phyloP scores from a whole-genome alignment of 2,888 invertebrate species.

The Drosophila lutescens region DNA sequence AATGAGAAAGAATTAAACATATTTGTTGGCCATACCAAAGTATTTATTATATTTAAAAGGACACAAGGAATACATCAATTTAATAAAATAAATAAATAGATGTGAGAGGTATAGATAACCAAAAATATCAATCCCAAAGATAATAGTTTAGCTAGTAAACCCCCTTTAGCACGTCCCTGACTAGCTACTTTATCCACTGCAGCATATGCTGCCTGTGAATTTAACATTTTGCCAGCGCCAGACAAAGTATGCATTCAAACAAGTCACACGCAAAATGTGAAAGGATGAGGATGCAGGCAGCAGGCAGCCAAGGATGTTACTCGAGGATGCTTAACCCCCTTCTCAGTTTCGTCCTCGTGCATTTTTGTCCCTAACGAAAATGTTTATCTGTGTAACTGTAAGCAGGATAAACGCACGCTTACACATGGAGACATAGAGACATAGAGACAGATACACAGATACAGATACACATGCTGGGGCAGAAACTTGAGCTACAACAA shows the following conservation, averaged over 20 bases:
- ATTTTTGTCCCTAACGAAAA: constrained; percentile 57
- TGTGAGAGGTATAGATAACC: too few relatives aligned
- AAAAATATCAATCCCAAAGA: too few relatives aligned
- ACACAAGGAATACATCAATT: too few relatives aligned
- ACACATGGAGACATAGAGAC: constrained; percentile 23
- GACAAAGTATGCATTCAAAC: constrained; percentile 62
- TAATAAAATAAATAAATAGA: too few relatives aligned
- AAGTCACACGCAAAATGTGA: constrained; percentile 46
- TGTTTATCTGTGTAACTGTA: constrained; percentile 72
- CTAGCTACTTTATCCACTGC: not conserved
- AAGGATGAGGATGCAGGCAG: constrained; percentile 13
- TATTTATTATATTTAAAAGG: too few relatives aligned
- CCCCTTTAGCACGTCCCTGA: constrained; percentile 18
- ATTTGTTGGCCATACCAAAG: too few relatives aligned
- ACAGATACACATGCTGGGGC: constrained; percentile 14
- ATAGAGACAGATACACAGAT: constrained; percentile 17
- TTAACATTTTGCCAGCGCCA: constrained; percentile 50
- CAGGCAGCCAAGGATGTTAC: constrained; percentile 4
- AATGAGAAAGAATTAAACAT: not conserved
- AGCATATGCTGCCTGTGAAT: constrained; percentile 56
- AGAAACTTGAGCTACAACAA: constrained; percentile 50
- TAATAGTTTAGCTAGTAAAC: too few relatives aligned
- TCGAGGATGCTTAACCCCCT: constrained; percentile 16
- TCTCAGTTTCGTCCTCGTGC: constrained; percentile 25
- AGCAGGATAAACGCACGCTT: constrained; percentile 58